Evolutionary conservation across 1,140 invertebrate species (phyloP).

Genomic region (Mesaphorura yosii): DNA sequence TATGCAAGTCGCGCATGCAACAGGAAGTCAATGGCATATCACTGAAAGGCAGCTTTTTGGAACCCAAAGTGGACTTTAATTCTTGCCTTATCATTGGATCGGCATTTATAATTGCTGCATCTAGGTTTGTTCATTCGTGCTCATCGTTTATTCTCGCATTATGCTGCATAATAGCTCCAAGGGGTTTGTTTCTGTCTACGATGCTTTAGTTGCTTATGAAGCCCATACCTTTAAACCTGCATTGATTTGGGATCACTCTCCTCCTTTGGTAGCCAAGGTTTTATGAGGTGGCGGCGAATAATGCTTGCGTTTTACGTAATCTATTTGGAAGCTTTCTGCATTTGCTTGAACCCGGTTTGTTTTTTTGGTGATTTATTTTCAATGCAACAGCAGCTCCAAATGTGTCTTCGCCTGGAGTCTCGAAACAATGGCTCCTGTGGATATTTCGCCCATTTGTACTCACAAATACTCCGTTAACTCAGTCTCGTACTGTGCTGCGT

Average conservation of each 20-base stretch:
- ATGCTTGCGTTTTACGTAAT: no score
- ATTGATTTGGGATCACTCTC: no score
- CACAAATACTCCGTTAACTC: constrained; percentile 53
- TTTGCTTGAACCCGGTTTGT: constrained; percentile 24
- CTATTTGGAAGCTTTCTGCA: no score
- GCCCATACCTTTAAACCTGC: no score
- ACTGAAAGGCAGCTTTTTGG: constrained; percentile 13
- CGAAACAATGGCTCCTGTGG: constrained; percentile 36
- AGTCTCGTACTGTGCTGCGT: constrained; percentile 53
- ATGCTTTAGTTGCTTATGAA: no score
- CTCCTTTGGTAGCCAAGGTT: no score
- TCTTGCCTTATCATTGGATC: constrained; percentile 26
- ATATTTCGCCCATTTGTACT: constrained; percentile 42
- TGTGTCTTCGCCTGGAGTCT: constrained; percentile 29
- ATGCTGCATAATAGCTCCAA: no score
- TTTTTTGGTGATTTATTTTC: constrained; percentile 27
- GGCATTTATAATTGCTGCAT: constrained; percentile 22
- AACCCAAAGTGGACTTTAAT: constrained; percentile 31
- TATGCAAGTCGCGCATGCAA: constrained; percentile 28
- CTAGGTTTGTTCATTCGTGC: constrained; percentile 19
- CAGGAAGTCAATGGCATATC: constrained; percentile 25
- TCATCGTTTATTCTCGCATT: neutral
- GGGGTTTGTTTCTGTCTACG: no score
- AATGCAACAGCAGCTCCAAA: constrained; percentile 29
- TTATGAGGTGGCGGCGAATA: no score